Base-by-base conservation (phyloP, 2,113 vertebrate genomes). In the Entomyzon cyanotis region DNA sequence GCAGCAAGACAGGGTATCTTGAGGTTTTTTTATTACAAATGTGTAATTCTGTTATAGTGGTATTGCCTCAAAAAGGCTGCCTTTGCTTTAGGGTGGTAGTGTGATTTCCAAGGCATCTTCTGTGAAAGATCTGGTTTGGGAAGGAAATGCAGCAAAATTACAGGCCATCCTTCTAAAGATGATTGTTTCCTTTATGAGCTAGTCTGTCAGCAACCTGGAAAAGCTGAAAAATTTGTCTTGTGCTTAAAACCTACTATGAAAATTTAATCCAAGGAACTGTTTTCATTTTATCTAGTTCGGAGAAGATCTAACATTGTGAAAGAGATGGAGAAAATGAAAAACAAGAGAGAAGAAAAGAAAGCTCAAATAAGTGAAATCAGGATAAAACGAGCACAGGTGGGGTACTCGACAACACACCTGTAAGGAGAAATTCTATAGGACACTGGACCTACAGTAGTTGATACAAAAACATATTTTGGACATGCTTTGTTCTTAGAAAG, bases 341-440 rank as follows among this genome's bases (percentile, higher is more conserved):
- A 23, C 96, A 99, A 98, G 94, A 97, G 99, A 75, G 95, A 98
- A 97, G 99, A 99, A 25, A 97, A 98, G 93, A 97, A 95, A 73
- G 96, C 97, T 62, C 99, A 98, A 84, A 98, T 97, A 19, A 87
- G 87, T 15, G 99, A 99, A 81, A 92, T 95, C 80, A 98, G 98
- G 71, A 95, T 92, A 67, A 99, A 98, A 91, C 98, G 97, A 92
- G 98, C 98, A 28, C 99, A 99, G 98, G 99, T 99, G 82, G 30
- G 88, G 93, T 95, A 92, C 23, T 44, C 46, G 73, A 14, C 58
- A 80, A 77, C 50, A 47, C 12, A 35, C 25, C 16, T 63, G 5
- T 30, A 60, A 64, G 24, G 41, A 35, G 47, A 41, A 81, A 78
- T 68, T 11, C 41, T 78, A 4, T 7, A 44, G 62, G 41, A n/a